phyloP scores from a whole-genome alignment of 2,888 invertebrate species.

The Cynaeus angustus region DNA sequence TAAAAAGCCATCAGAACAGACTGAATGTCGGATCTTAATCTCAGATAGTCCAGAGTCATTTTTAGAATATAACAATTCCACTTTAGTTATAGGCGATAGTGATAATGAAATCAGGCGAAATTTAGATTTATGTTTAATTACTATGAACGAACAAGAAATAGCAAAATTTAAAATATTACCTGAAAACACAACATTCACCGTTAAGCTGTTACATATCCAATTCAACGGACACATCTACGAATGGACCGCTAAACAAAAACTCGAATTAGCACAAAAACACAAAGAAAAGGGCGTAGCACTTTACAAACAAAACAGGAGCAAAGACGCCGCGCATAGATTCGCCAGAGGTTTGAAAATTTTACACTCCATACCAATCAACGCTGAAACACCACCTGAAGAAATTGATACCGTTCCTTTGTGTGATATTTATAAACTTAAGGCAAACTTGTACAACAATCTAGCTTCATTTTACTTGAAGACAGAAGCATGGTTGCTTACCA shows the following conservation, averaged over 20 bases:
- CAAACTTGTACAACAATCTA: constrained; percentile 86
- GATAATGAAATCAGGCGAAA: constrained; percentile 71
- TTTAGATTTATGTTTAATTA: constrained; percentile 71
- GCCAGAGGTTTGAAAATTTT: constrained; percentile 83
- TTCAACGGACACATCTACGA: constrained; percentile 71
- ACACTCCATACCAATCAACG: constrained; percentile 76
- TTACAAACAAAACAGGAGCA: constrained; percentile 76
- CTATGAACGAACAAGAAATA: constrained; percentile 72
- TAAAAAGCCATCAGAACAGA: constrained; percentile 67
- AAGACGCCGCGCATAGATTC: constrained; percentile 84
- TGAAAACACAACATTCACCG: constrained; percentile 65
- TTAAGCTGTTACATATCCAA: constrained; percentile 68
- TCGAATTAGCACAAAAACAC: constrained; percentile 69
- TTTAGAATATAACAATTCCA: constrained; percentile 40
- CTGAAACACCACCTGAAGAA: constrained; percentile 70
- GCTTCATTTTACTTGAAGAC: constrained; percentile 86
- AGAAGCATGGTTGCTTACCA: constrained; percentile 78
- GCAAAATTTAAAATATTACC: constrained; percentile 70
- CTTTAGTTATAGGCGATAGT: constrained; percentile 69
- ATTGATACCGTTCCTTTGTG: constrained; percentile 72
- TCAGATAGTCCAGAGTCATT: constrained; percentile 52
- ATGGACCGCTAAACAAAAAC: constrained; percentile 69
- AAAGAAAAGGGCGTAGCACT: constrained; percentile 76
- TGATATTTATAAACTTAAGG: constrained; percentile 76
- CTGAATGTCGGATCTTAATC: constrained; percentile 65